These are phyloP conservation scores for Sabatieria punctata DNA, from an alignment of 2,888 invertebrate species.

Conservation along the genomic window DNA sequence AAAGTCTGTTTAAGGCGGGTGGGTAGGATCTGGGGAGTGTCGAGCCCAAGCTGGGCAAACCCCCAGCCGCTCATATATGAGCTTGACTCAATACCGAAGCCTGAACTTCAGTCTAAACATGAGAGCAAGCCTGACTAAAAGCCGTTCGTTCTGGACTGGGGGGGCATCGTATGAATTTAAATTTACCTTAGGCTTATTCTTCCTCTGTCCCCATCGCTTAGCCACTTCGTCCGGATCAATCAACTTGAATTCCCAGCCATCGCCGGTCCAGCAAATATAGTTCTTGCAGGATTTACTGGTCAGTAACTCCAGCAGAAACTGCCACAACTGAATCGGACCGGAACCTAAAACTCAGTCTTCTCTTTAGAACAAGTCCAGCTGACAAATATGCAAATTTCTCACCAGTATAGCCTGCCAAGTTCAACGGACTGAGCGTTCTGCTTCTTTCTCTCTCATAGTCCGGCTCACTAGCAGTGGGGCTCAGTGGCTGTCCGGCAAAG, in stretches of 20 bases:
- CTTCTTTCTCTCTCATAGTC: conserved; percentile 25
- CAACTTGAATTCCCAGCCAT: conserved; percentile 96
- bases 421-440: conserved; percentile 29
- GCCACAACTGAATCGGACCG: conserved; percentile 85
- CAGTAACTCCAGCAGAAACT: conserved; percentile 78
- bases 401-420: conserved; percentile 1
- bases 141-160: too few relatives aligned
- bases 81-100: too few relatives aligned
- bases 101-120: too few relatives aligned
- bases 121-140: too few relatives aligned
- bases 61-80: too few relatives aligned
- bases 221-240: conserved; percentile 96
- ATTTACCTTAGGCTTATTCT: conserved; percentile 71
- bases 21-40: too few relatives aligned
- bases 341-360: conserved; percentile 12
- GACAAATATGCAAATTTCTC: not conserved
- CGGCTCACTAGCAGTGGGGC: not conserved
- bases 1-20: too few relatives aligned
- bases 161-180: too few relatives aligned
- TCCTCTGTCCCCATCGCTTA: conserved; percentile 78
- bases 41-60: too few relatives aligned
- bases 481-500: too few relatives aligned
- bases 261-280: conserved; percentile 95
- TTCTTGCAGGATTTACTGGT: conserved; percentile 89
- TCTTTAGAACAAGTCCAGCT: not conserved